These are phyloP conservation scores for Poecilia gillii DNA, from an alignment of 2,797 vertebrate species.

Conservation along the genomic window DNA sequence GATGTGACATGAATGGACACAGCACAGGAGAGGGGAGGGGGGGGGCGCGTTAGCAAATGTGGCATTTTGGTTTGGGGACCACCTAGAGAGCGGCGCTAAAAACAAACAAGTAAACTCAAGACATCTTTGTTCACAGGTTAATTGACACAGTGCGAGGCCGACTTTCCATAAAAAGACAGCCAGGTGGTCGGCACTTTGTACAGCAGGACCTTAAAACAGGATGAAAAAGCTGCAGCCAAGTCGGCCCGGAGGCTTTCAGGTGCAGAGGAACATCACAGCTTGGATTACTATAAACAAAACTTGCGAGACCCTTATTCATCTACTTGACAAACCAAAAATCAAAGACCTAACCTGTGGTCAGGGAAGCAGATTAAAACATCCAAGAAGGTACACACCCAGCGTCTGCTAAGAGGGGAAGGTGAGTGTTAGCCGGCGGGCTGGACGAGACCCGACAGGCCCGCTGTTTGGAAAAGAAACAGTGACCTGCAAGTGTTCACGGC, in stretches of 20 bases:
- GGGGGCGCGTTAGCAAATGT: slow-evolving; percentile 32
- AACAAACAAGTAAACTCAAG: slow-evolving; percentile 27
- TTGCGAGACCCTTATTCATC: slow-evolving; percentile 11
- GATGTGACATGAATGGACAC: slow-evolving; percentile 45
- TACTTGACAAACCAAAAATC: slow-evolving; percentile 20
- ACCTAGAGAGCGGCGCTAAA: slow-evolving; percentile 54
- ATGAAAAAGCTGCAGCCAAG: slow-evolving; percentile 27
- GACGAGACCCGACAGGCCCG: slow-evolving; percentile 68
- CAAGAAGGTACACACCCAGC: slow-evolving; percentile 22
- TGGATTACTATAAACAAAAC: slow-evolving; percentile 23
- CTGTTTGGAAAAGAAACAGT: slow-evolving; percentile 69
- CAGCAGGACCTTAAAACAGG: slow-evolving; percentile 34
- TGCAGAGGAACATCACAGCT: slow-evolving; percentile 47
- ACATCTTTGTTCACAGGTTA: slow-evolving; percentile 19
- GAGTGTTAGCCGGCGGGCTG: slow-evolving; percentile 43
- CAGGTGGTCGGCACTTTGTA: slow-evolving; percentile 22
- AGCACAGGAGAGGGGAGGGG: slow-evolving; percentile 7
- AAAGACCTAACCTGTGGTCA: slow-evolving; percentile 14
- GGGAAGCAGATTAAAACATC: slow-evolving; percentile 5
- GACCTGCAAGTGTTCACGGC: slow-evolving; percentile 65
- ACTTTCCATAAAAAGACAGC: slow-evolving; percentile 19
- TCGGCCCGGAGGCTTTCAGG: slow-evolving; percentile 54
- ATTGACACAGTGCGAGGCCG: background rate
- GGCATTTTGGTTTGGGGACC: slow-evolving; percentile 54
- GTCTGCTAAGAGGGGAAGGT: slow-evolving; percentile 19